These are phyloP conservation scores for Bombus soroeensis DNA, from an alignment of 1,140 invertebrate genomes.

Conservation along the genomic window DNA sequence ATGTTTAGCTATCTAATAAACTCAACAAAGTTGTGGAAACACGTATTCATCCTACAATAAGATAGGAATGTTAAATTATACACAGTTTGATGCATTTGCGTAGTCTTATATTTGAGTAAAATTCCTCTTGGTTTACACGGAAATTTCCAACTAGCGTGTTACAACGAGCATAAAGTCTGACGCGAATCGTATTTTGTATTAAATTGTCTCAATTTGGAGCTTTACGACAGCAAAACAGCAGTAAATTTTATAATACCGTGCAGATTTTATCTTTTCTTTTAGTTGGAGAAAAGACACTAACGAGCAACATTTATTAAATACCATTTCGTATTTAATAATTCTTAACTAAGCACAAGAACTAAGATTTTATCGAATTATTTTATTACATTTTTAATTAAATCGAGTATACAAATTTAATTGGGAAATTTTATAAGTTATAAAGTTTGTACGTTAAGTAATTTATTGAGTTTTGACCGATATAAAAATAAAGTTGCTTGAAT, in stretches of 20 bases:
- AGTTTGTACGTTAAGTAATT: not conserved
- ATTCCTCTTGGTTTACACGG: not conserved
- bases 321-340: not conserved
- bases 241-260: slow-evolving; percentile 4
- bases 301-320: not conserved
- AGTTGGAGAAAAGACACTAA: not conserved
- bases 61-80: not conserved
- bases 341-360: not conserved
- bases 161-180: not conserved
- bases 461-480: not conserved
- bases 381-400: not conserved
- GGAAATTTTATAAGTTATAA: no score
- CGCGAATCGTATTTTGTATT: not conserved
- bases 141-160: not conserved
- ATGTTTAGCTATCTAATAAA: no score
- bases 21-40: not conserved
- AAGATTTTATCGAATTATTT: not conserved
- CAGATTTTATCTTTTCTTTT: not conserved
- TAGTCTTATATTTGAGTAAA: not conserved
- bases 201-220: slow-evolving; percentile 19
- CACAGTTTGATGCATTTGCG: not conserved
- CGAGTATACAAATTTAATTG: not conserved
- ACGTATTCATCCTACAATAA: not conserved
- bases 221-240: not conserved
- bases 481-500: not conserved